Evolutionary conservation across 2,888 invertebrate genomes (phyloP), one percentile per base, ranked within the genome.

Genomic region (Yponomeuta sedellus): DNA sequence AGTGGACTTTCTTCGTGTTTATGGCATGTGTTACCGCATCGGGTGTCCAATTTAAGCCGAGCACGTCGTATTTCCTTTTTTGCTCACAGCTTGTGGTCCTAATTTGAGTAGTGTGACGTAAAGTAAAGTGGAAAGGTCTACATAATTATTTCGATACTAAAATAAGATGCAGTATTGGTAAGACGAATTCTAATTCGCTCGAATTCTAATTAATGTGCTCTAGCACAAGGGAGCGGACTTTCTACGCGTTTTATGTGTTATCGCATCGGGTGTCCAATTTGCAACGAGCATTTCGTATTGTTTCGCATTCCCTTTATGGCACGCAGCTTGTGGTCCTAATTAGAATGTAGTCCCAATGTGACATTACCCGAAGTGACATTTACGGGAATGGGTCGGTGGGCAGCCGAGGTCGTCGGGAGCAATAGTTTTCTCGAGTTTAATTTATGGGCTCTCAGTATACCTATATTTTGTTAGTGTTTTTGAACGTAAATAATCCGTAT

Each of bases 231-330:
- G 34, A 34, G 5, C 34, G 59, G 5, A 59, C 19, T 10, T 59
- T 20, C 59, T 59, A 20, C 10, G 8, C 20, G 8, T 59, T 25
- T 20, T 52, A 12, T 52, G 44, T 52, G 12, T 3, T 16, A 52
- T 52, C 44, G 12, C 59, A 59, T 59, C 59, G 59, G 44, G 25
- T 59, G 59, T 59, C 59, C 59, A 20, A 59, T 20, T 59, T 59
- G 59, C 59, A 22, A 22, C 59, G 22, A 59, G 20, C 12, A 52
- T 59, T 34, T 34, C 34, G 34, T 20, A 10, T 59, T 20, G 28
- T 28, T 28, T 58, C 58, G 58, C 6, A 3, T 58, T 19, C 22
- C 59, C 25, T 59, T 59, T 59, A 59, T 59, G 22, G n/a, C 12
- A 6, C 22, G 25, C 59, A 59, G 58, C 58, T 58, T 58, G 58